These are phyloP conservation scores for Hemitrygon akajei DNA, from an alignment of 2,797 vertebrate genomes.

Conservation along the genomic window DNA sequence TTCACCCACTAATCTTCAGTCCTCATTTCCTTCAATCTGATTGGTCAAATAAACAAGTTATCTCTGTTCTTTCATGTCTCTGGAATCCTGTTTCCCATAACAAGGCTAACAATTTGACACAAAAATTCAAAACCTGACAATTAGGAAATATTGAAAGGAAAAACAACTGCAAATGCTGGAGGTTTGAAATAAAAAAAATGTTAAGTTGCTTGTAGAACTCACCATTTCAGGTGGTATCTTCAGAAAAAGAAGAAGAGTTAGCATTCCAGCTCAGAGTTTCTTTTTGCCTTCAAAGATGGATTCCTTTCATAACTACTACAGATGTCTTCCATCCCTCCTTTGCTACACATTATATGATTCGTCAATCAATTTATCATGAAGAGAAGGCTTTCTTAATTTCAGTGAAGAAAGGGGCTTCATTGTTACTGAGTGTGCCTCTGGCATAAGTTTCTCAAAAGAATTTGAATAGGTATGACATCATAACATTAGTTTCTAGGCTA, in stretches of 20 bases:
- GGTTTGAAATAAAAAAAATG: too few species aligned
- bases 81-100: neutral
- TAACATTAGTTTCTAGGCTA: neutral
- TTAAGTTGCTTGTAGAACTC: too few species aligned
- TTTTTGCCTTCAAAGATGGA: neutral
- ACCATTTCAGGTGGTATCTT: neutral
- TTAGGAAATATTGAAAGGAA: too few species aligned
- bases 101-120: neutral
- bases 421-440: neutral
- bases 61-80: neutral
- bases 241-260: neutral
- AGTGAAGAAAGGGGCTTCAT: neutral
- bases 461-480: neutral
- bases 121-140: neutral
- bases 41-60: too few species aligned
- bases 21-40: too few species aligned
- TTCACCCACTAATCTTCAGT: too few species aligned
- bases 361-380: neutral
- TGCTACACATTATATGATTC: neutral
- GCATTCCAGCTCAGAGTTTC: neutral
- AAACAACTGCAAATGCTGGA: too few species aligned
- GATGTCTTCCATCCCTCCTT: neutral
- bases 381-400: neutral
- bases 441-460: conserved; percentile 3
- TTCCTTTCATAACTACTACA: neutral